Evolutionary conservation across 1,140 invertebrate genomes (phyloP), one percentile per base, ranked within the genome.

Genomic region (Panagrolaimus sp.): DNA sequence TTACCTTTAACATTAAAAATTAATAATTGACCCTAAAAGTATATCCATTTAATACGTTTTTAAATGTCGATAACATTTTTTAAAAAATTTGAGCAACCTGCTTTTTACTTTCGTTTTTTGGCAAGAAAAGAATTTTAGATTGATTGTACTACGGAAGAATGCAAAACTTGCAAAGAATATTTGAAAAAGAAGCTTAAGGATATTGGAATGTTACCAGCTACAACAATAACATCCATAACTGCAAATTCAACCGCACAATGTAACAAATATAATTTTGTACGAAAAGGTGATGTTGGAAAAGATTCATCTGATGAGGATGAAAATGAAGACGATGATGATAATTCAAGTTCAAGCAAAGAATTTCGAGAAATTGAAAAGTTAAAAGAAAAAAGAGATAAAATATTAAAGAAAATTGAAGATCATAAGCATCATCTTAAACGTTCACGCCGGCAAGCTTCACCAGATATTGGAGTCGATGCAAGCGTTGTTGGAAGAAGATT

Each of bases 401-500:
- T 16, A 68, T 66, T 31, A 4, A 38, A 38, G 7, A 38, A 38
- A 38, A 38, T 38, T 38, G 31, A 38, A 66, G 48, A 69, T 45
- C 31, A 5, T 8, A 31, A 45, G 3, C n/a, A 64, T 9, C 63
- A 68, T 25, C 14, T 14, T 20, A 13, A 64, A 48, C 64, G 42
- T 0, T 20, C 8, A 63, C 27, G 62, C 14, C 62, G 62, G 5
- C 62, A 63, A 63, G 62, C 62, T 42, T 25, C 16, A 20, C 13
- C 48, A 1, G 27, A 16, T 16, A 38, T 38, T 2, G 31, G 31
- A 38, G 13, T 63, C 4, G 13, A 42, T 20, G 62, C 62, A 38
- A 38, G 25, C 11, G 27, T 43, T 8, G 27, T 63, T 63, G 67
- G 67, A 23, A 71, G 72, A 9, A n/a, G 68, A 27, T 70, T 27